Evolutionary conservation across 2,888 invertebrate species (phyloP).

Genomic region (Actias luna): DNA sequence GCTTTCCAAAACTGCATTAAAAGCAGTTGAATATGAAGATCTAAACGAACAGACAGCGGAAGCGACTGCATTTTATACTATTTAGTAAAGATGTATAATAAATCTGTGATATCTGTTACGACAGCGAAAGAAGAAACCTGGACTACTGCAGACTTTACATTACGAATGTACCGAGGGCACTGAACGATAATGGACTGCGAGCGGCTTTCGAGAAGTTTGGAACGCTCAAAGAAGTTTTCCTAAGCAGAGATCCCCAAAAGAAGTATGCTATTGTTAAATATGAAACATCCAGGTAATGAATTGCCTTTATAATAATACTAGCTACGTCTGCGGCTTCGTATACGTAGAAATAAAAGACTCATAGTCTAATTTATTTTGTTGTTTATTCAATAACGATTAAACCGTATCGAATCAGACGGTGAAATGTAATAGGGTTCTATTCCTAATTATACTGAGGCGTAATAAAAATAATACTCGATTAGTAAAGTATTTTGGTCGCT

Average conservation of each 20-base stretch:
- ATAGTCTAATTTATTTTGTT: no score
- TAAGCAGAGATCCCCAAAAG: conserved; percentile 50
- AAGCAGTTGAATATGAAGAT: no score
- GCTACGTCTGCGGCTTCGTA: background rate
- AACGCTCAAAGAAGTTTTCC: conserved; percentile 28
- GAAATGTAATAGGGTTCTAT: no score
- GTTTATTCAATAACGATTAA: no score
- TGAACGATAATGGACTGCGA: conserved; percentile 55
- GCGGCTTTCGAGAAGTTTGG: conserved; percentile 60
- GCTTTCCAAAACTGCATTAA: no score
- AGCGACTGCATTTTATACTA: no score
- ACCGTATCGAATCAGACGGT: no score
- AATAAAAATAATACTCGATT: no score
- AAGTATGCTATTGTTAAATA: conserved; percentile 52
- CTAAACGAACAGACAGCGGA: no score
- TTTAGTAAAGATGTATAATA: background rate
- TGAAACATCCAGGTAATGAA: conserved; percentile 60
- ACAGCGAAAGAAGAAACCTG: conserved; percentile 42
- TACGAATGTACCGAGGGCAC: conserved; percentile 51
- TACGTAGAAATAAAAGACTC: background rate
- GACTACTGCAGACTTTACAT: conserved; percentile 61
- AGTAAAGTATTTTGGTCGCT: no score
- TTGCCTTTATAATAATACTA: background rate
- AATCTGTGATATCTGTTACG: background rate
- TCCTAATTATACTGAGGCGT: no score